Evolutionary conservation across 2,888 invertebrate genomes (phyloP).

Genomic region (Callyntrura guangdongensis): DNA sequence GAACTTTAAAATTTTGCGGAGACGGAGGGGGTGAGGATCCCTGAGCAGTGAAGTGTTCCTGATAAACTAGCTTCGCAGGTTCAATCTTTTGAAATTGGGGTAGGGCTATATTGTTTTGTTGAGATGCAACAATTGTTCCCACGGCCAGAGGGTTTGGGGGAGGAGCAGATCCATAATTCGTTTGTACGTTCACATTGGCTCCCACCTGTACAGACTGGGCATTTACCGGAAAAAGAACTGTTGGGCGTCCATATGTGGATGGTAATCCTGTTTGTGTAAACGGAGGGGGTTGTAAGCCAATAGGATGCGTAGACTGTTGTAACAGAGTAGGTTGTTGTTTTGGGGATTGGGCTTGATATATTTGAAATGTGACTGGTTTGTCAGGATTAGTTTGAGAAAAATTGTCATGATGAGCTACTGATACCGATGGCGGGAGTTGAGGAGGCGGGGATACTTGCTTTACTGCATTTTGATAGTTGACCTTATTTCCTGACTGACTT

Average conservation of each 20-base stretch:
- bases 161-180: slow-evolving; percentile 22
- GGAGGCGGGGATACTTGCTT: slow-evolving; percentile 12
- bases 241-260: slow-evolving; percentile 66
- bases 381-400: slow-evolving; percentile 35
- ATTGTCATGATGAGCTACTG: slow-evolving; percentile 18
- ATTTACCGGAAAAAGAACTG: slow-evolving; percentile 75
- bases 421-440: not conserved
- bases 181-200: slow-evolving; percentile 14
- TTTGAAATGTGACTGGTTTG: slow-evolving; percentile 78
- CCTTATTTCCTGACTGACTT: slow-evolving; percentile 76
- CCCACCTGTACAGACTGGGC: slow-evolving; percentile 26
- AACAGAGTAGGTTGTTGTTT: slow-evolving; percentile 69
- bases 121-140: slow-evolving; percentile 61
- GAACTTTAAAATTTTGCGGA: slow-evolving; percentile 81
- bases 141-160: slow-evolving; percentile 70
- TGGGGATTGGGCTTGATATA: slow-evolving; percentile 69
- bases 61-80: slow-evolving; percentile 83
- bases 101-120: slow-evolving; percentile 32
- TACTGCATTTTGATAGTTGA: slow-evolving; percentile 39
- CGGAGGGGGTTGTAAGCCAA: slow-evolving; percentile 63
- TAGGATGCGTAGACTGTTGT: slow-evolving; percentile 54
- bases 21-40: slow-evolving; percentile 20
- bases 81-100: slow-evolving; percentile 79
- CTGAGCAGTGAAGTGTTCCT: slow-evolving; percentile 81
- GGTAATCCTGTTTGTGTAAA: slow-evolving; percentile 30